These are phyloP conservation scores for Styela plicata DNA, from an alignment of 23 tunicate species.

Conservation along the genomic window DNA sequence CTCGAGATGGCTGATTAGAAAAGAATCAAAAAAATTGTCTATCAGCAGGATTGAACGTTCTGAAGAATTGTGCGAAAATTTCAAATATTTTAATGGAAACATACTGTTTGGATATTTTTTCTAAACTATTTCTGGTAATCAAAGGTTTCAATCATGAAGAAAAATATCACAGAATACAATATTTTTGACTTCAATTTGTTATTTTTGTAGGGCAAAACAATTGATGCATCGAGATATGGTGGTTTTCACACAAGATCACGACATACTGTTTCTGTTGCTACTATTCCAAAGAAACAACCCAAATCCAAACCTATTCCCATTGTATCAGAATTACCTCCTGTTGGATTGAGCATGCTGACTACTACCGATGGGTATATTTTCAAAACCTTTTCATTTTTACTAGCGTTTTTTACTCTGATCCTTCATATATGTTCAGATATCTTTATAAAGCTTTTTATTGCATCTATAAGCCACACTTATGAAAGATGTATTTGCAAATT, in stretches of 20 bases:
- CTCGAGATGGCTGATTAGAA: no score
- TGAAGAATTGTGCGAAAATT: neutral
- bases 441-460: no score
- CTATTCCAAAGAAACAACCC: slow-evolving; percentile 27
- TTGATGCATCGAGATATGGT: slow-evolving; percentile 37
- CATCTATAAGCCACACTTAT: no score
- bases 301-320: slow-evolving; percentile 32
- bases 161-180: no score
- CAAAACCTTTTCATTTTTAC: no score
- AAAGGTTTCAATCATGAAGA: no score
- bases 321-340: slow-evolving; percentile 59
- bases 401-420: no score
- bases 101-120: no score
- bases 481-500: no score
- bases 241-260: slow-evolving; percentile 42
- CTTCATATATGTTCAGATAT: no score
- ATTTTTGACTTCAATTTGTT: neutral
- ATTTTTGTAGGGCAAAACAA: slow-evolving; percentile 35
- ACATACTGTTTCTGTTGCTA: slow-evolving; percentile 42
- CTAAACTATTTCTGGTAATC: neutral
- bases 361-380: slow-evolving; percentile 50
- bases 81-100: neutral
- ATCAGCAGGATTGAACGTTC: no score
- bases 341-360: slow-evolving; percentile 56
- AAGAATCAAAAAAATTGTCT: no score